Conservation (phyloP, 2,888 invertebrate species). For the Agriopis leucophaearia region DNA sequence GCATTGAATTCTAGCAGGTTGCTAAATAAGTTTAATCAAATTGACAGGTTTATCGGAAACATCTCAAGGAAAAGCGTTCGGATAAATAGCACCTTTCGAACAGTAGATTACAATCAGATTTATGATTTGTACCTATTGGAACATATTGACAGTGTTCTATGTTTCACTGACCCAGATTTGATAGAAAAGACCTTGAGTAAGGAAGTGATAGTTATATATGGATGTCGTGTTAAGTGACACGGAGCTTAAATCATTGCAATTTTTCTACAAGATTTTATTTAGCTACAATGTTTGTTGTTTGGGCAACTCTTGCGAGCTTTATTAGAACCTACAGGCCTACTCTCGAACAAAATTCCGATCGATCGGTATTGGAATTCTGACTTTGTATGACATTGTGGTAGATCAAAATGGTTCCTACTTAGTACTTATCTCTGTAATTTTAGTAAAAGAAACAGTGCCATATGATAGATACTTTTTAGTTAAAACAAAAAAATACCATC, state of each 20-base stretch:
- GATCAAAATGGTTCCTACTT: too few species aligned
- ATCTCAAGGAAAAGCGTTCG: conserved; percentile 36
- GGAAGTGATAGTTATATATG: conserved; percentile 14
- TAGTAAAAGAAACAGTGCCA: too few species aligned
- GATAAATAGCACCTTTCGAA: conserved; percentile 35
- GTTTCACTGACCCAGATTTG: conserved; percentile 10
- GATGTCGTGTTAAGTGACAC: conserved; percentile 11
- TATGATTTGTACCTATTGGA: conserved; percentile 19
- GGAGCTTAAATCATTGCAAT: background rate
- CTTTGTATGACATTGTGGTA: too few species aligned
- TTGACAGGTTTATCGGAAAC: conserved; percentile 34
- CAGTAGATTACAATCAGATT: conserved; percentile 27
- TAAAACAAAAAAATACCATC: too few species aligned
- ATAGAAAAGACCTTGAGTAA: conserved; percentile 1
- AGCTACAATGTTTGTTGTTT: too few species aligned
- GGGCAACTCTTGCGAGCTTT: too few species aligned
- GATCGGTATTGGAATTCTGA: too few species aligned
- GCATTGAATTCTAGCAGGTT: conserved; percentile 16
- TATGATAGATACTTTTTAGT: too few species aligned
- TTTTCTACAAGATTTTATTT: too few species aligned
- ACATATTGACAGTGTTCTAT: conserved; percentile 11
- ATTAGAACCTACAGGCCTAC: too few species aligned
- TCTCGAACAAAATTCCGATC: too few species aligned
- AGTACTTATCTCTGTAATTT: too few species aligned
- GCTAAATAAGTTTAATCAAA: conserved; percentile 33